Conservation (phyloP, 1,140 invertebrate genomes). For the Pseudomyrmex pallidus region DNA sequence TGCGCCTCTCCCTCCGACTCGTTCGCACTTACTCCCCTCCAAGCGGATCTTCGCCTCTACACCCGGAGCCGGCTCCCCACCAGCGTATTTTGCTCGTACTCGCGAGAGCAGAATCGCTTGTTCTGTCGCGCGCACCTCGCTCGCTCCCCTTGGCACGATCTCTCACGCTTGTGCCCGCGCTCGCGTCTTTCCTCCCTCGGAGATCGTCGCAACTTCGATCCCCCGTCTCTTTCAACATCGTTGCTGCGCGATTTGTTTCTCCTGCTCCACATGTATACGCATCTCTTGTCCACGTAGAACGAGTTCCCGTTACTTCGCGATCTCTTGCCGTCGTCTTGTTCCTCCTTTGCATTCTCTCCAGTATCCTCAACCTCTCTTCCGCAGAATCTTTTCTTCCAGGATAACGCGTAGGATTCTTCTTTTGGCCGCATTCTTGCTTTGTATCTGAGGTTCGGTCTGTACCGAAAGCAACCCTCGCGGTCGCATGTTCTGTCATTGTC, state of each 20-base stretch:
- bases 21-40: constrained; percentile 72
- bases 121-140: not conserved
- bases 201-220: not conserved
- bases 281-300: constrained; percentile 19
- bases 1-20: constrained; percentile 79
- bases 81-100: not conserved
- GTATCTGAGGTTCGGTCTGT: not conserved
- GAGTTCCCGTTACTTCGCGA: constrained; percentile 15
- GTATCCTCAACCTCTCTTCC: constrained; percentile 21
- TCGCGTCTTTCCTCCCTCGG: constrained; percentile 45
- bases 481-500: not conserved
- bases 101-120: too few species aligned
- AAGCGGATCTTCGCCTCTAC: constrained; percentile 62
- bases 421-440: not conserved
- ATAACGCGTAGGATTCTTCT: constrained; percentile 5
- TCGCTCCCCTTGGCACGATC: constrained; percentile 54
- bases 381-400: constrained; percentile 37
- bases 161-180: constrained; percentile 63
- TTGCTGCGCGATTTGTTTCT: not conserved
- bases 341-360: constrained; percentile 34
- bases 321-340: constrained; percentile 39
- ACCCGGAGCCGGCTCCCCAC: constrained; percentile 32
- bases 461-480: not conserved
- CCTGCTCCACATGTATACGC: constrained; percentile 4
- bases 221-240: not conserved